Evolutionary conservation across 2,113 vertebrate species (phyloP), one percentile per base, ranked within the genome.

Genomic region (Danionella cerebrum): DNA sequence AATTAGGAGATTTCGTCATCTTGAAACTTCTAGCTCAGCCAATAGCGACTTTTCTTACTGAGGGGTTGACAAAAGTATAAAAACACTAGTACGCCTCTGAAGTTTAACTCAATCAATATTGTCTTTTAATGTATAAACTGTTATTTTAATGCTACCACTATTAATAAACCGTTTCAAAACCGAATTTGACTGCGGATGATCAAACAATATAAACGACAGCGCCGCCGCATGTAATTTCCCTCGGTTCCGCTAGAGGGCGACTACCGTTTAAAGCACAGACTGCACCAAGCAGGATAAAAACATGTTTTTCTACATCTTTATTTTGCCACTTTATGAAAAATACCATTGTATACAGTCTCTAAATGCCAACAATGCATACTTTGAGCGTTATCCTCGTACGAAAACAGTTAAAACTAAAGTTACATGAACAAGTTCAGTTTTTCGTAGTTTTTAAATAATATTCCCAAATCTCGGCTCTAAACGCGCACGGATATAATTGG

Each of bases 391-490:
- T 75, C 71, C 63, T 55, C 0, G 39, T n/a, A 35, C 47, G 75
- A 76, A 80, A 63, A 50, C 36, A 71, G 62, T 44, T 59, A 70
- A 83, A 85, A 82, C 80, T 83, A 65, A 77, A 86, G 79, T 88
- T 86, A 82, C 79, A 67, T 67, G 67, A 74, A 87, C 70, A 88
- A 90, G 75, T 89, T 87, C 70, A 72, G 83, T 51, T 90, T 90
- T 89, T 82, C 79, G 81, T 84, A 82, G 84, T 90, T 90, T 90
- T 89, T 77, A 80, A 83, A 75, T 71, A 87, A 88, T 90, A 80
- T 87, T 67, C 22, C 42, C 66, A 82, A 85, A 82, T 64, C 64
- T 18, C 55, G 1, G 33, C 64, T 83, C 82, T 81, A 59, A 67
- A 73, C 16, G 41, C 24, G 65, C n/a, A 25, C 58, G 21, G 72